Conservation (phyloP, 2,888 invertebrate species). For the Catocala nupta region DNA sequence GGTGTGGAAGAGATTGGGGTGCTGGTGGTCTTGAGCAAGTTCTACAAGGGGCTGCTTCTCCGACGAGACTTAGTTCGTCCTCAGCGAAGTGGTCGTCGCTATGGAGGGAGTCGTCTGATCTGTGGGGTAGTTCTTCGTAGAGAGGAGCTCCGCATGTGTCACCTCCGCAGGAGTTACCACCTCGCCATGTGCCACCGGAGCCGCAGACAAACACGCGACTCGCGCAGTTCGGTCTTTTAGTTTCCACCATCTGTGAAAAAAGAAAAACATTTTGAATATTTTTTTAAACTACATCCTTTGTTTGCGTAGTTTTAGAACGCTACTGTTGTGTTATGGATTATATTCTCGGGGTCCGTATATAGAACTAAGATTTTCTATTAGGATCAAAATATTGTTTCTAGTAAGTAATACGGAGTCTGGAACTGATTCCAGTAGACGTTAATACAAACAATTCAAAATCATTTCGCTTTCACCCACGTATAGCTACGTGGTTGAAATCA, state of each 20-base stretch:
- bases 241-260: conserved; percentile 90
- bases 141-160: conserved; percentile 90
- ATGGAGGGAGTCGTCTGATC: conserved; percentile 88
- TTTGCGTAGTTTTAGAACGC: no score
- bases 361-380: no score
- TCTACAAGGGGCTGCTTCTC: conserved; percentile 81
- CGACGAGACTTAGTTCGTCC: conserved; percentile 90
- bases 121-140: conserved; percentile 92
- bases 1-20: conserved; percentile 85
- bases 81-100: conserved; percentile 96
- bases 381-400: no score
- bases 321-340: no score
- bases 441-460: no score
- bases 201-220: conserved; percentile 90
- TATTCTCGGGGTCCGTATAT: no score
- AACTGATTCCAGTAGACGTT: no score
- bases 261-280: conserved; percentile 23
- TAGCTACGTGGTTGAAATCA: no score
- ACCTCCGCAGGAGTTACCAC: conserved; percentile 82
- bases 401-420: no score
- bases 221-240: conserved; percentile 88
- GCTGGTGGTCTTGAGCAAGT: conserved; percentile 84
- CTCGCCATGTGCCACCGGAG: conserved; percentile 85
- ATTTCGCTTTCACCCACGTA: no score
- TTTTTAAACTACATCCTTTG: no score